Percentiles rank a stretch among this genome's conserved stretches.
phyloP scores from a whole-genome alignment of 2,113 vertebrate genomes.

The Erythrocebus patas region DNA sequence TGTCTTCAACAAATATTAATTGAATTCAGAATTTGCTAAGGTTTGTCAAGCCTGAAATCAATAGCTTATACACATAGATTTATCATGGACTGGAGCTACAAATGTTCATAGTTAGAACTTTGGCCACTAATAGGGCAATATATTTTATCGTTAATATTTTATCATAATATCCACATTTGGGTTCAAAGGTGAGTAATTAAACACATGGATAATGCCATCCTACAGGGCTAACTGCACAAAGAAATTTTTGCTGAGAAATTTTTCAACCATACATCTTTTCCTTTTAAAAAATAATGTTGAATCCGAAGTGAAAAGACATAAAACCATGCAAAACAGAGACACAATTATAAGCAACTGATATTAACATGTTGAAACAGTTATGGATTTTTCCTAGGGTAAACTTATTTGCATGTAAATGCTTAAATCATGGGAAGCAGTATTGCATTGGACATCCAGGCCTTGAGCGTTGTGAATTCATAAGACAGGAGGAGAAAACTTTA shows the following conservation, averaged over 20 bases:
- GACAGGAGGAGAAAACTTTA: background rate
- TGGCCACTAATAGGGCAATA: background rate
- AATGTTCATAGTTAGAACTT: background rate
- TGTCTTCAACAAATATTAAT: background rate
- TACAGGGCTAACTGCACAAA: background rate
- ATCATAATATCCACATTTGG: background rate
- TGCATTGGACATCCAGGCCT: background rate
- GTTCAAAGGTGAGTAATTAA: background rate
- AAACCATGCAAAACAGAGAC: background rate
- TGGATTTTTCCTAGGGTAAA: background rate
- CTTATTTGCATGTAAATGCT: background rate
- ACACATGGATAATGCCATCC: background rate
- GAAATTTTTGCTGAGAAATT: background rate
- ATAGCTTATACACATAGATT: background rate
- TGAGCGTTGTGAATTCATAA: background rate
- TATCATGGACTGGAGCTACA: background rate
- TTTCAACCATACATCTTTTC: background rate
- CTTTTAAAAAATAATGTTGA: background rate
- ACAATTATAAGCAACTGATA: background rate
- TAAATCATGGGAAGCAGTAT: background rate
- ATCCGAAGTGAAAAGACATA: background rate
- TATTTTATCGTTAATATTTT: background rate
- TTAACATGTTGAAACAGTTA: background rate
- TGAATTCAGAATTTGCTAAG: background rate
- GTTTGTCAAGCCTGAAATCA: background rate